Evolutionary conservation across 1,140 invertebrate genomes (phyloP), one percentile per base, ranked within the genome.

Genomic region (Zophobas atratus): DNA sequence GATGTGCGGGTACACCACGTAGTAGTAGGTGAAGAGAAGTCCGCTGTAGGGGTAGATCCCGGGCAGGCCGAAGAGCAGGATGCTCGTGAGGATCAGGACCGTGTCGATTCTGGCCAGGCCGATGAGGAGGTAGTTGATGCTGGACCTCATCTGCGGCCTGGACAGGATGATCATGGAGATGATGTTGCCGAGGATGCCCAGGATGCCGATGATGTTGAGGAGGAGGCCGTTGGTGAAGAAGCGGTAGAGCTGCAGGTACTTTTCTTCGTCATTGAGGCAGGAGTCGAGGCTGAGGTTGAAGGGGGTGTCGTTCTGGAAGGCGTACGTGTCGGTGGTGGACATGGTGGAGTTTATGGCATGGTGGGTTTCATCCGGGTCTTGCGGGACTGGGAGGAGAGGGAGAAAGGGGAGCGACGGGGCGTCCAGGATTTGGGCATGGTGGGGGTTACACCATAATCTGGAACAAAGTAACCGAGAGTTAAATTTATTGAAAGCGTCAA

Each of bases 21-120:
- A 94, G 82, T 94, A 93, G 87, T 97, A 97, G 77, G 91, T 90
- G 82, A 92, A 92, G 48, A 96, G 88, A 8, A 90, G 87, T 0
- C 91, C 91, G 0, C 93, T 94, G 85, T 96, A 97, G 0, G 92
- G 91, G 85, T 94, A 94, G 43, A 99, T 91, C 2, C 94, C 93
- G 1, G 93, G 92, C 75, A 98, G 88, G 1, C 95, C 95, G 85
- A 97, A 97, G 6, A 98, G 91, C 80, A 98, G 89, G 56, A 97
- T 91, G 35, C 96, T 94, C 6, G 94, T 94, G 57, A 97, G 89
- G 57, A 98, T 95, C 70, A 98, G 90, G 60, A 96, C 90, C 0
- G 95, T 96, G 88, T 98, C 97, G 88, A 96, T 97, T 82, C 94
- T 91, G 0, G 97, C 96, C 41, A 98, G 89, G 0, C 96, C 96